Evolutionary conservation across 2,113 vertebrate species (phyloP), one percentile per base, ranked within the genome.

Genomic region (Solea senegalensis): DNA sequence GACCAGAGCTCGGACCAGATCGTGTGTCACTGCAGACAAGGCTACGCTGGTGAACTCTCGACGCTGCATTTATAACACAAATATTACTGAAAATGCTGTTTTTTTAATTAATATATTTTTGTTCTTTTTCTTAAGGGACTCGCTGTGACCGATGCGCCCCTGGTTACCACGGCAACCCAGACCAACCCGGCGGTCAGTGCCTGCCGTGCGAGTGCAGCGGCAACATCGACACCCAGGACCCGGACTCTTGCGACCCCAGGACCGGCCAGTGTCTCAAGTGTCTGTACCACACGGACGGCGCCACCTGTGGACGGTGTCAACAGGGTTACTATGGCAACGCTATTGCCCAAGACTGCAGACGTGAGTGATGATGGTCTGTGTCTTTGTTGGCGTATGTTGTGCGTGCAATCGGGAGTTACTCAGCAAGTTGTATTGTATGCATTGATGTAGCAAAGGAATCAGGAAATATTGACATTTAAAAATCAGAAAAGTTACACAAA

Each of bases 131-230:
- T 0, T 0, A 34, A 97, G 95, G 95, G 9, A 63, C 91, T 1
- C 92, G 91, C 73, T 97, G 96, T n/a, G 92, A 96, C 77, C 84
- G 4, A 55, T 97, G 95, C 39, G 93, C 93, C 46, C 91, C 95
- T 0, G 95, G 95, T 66, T 95, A 95, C 85, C 96, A 95, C 0
- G 96, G 95, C 16, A 77, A 65, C 5, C 94, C 95, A 0, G 90
- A 93, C 71, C 83, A 61, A 10, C 76, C 85, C 1, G 88, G 92
- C 0, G 94, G 94, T 0, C 81, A 41, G 8, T 96, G 95, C 75
- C 74, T 84, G 2, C 94, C 93, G 0, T 97, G 95, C 67, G 88
- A 94, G 53, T 98, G 95, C 88, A 96, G 93, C 55, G 90, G 92
- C 62, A 97, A 98, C 90, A 95, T 95, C 0, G 92, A 95, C 0